Evolutionary conservation across 2,113 vertebrate species (phyloP).

Genomic region (Pelecanus crispus): DNA sequence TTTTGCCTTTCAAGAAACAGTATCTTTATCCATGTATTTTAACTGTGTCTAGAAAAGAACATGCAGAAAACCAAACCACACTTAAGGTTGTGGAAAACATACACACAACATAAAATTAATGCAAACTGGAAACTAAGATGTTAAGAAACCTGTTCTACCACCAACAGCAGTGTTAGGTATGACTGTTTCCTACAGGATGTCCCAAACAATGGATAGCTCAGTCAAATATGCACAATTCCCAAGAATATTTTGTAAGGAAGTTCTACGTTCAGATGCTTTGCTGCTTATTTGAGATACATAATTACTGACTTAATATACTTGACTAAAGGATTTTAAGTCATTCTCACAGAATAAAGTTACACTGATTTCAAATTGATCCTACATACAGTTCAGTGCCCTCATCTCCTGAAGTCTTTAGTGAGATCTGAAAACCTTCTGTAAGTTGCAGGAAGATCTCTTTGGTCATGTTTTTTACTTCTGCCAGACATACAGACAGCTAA

Average conservation of each 20-base stretch:
- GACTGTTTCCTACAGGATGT: background rate
- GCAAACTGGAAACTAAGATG: background rate
- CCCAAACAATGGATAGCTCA: background rate
- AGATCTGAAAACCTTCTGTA: background rate
- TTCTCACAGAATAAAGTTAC: background rate
- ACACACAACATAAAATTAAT: background rate
- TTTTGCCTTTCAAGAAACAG: background rate
- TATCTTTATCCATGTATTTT: background rate
- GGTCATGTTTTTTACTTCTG: background rate
- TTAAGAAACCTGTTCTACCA: background rate
- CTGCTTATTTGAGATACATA: background rate
- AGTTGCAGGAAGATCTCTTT: background rate
- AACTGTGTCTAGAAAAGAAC: background rate
- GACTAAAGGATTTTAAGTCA: background rate
- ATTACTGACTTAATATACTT: background rate
- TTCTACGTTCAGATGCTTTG: background rate
- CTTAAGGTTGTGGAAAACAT: background rate
- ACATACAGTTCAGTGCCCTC: background rate
- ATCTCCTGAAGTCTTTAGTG: background rate
- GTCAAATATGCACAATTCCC: background rate
- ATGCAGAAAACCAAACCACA: rapidly evolving
- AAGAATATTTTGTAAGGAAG: background rate
- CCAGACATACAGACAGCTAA: background rate
- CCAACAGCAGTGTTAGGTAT: background rate
- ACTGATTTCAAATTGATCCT: background rate